These are phyloP conservation scores for Alloscopus bannaensis DNA, from an alignment of 2,888 invertebrate species.

Conservation along the genomic window DNA sequence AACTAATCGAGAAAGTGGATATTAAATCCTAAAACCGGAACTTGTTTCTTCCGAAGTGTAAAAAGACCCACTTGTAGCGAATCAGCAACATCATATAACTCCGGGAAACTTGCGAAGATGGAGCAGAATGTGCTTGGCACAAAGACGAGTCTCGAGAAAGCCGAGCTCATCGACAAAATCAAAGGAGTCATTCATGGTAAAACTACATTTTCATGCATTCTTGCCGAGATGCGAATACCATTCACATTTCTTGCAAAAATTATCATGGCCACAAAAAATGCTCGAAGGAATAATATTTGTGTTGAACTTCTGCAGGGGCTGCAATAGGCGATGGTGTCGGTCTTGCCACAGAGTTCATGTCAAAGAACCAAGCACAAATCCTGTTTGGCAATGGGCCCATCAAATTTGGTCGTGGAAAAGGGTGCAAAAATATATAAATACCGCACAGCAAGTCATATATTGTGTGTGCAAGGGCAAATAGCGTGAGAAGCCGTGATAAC, in stretches of 20 bases:
- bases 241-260: background rate
- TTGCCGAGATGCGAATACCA: too few species aligned
- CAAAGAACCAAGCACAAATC: slow-evolving; percentile 35
- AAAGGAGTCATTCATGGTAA: slow-evolving; percentile 60
- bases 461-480: background rate
- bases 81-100: too few species aligned
- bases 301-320: slow-evolving; percentile 32
- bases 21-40: too few species aligned
- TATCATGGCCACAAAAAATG: background rate
- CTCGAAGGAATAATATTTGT: background rate
- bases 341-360: slow-evolving; percentile 66
- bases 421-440: slow-evolving; percentile 42
- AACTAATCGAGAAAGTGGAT: too few species aligned
- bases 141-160: slow-evolving; percentile 9
- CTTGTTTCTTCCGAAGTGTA: too few species aligned
- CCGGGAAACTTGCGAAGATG: slow-evolving; percentile 25
- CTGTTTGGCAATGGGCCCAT: slow-evolving; percentile 65
- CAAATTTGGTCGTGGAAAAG: slow-evolving; percentile 57
- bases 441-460: background rate
- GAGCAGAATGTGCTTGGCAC: background rate
- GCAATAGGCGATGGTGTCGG: slow-evolving; percentile 67
- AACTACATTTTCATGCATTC: slow-evolving; percentile 1
- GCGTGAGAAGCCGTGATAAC: background rate
- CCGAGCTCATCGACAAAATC: slow-evolving; percentile 50
- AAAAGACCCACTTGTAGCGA: too few species aligned